Conservation (phyloP, 2,113 vertebrate species). For the Clarias batrachus region DNA sequence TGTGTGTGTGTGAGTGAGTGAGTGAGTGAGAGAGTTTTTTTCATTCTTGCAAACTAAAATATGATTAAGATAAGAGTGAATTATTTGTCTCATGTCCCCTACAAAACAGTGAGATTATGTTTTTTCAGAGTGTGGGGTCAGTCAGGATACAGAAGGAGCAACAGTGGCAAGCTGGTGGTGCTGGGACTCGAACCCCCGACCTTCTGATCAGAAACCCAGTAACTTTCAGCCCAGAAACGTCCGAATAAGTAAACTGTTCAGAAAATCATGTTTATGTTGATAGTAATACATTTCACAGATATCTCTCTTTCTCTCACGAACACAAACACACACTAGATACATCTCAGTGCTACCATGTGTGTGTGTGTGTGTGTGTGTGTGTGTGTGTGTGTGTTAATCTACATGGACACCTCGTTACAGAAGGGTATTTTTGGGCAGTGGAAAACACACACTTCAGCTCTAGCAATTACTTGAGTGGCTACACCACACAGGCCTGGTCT, state of each 20-base stretch:
- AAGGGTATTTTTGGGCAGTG: conserved; percentile 43
- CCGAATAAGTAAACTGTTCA: background rate
- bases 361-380: conserved; percentile 13
- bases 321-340: background rate
- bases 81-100: too few species aligned
- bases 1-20: background rate
- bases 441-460: conserved; percentile 45
- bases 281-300: too few species aligned
- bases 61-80: too few species aligned
- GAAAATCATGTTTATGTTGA: background rate
- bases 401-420: conserved; percentile 11
- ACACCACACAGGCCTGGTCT: conserved; percentile 44
- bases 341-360: background rate
- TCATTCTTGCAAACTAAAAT: too few species aligned
- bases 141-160: too few species aligned
- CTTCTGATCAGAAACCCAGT: too few species aligned
- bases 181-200: too few species aligned
- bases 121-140: too few species aligned
- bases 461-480: conserved; percentile 44
- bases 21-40: background rate
- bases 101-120: too few species aligned
- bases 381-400: conserved; percentile 3
- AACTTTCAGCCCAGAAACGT: too few species aligned
- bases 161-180: too few species aligned
- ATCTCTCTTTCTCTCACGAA: background rate